Percentiles rank a stretch among this genome's conserved stretches.
These are phyloP conservation scores for Panthera tigris DNA, from an alignment of 2,113 vertebrate genomes.

Conservation along the genomic window DNA sequence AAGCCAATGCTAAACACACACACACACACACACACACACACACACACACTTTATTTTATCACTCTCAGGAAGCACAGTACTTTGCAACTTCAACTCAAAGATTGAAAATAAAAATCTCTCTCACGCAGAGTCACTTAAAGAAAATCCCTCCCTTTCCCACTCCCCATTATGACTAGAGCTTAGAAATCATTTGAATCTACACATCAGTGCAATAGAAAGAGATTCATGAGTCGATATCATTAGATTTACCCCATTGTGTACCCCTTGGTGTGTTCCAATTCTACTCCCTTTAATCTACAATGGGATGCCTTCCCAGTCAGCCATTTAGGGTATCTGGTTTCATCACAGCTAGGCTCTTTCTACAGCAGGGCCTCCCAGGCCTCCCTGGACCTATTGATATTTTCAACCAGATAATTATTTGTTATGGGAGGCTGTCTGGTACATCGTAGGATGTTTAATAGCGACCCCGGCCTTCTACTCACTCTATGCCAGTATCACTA, in stretches of 20 bases:
- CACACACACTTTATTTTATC: conserved; percentile 42
- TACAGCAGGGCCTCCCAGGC: not conserved
- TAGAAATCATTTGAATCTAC: not conserved
- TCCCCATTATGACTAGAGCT: not conserved
- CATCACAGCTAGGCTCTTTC: not conserved
- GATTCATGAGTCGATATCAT: not conserved
- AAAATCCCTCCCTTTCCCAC: not conserved
- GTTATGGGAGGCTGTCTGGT: not conserved
- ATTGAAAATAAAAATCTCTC: not conserved
- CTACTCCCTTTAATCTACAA: not conserved
- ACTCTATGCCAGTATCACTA: not conserved
- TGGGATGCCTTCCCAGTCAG: not conserved
- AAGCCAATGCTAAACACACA: not conserved
- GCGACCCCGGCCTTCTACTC: not conserved
- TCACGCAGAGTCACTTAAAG: not conserved
- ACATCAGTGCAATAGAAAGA: not conserved
- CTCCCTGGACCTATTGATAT: not conserved
- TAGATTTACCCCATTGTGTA: not conserved
- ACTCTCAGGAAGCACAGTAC: conserved; percentile 28
- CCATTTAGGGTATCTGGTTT: not conserved
- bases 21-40: conserved; percentile 10
- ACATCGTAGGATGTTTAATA: not conserved
- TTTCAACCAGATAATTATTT: not conserved
- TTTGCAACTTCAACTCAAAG: conserved; percentile 10
- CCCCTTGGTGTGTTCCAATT: not conserved